Percentiles rank a stretch among this genome's conserved stretches.
These are phyloP conservation scores for Pachypanchax playfairii DNA, from an alignment of 2,113 vertebrate species.

Conservation along the genomic window DNA sequence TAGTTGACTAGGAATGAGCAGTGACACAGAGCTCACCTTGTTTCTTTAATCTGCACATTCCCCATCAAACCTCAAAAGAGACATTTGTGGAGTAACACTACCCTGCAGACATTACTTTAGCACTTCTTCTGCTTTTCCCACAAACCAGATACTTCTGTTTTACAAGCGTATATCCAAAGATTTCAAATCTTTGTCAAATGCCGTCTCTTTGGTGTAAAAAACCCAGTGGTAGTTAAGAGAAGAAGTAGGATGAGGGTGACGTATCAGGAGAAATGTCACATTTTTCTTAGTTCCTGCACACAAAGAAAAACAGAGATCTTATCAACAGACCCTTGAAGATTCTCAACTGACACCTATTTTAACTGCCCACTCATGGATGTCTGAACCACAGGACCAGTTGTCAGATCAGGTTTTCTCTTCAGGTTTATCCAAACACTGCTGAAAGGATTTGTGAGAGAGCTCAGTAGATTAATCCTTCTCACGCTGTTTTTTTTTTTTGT, in stretches of 20 bases:
- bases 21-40: neutral
- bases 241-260: neutral
- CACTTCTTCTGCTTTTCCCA: slow-evolving; percentile 1
- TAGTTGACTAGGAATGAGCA: neutral
- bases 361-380: slow-evolving; percentile 20
- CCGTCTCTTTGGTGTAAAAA: slow-evolving; percentile 8
- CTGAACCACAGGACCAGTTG: slow-evolving; percentile 27
- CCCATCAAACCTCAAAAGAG: slow-evolving; percentile 23
- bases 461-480: slow-evolving; percentile 59
- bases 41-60: slow-evolving; percentile 30
- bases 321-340: neutral
- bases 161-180: slow-evolving; percentile 16
- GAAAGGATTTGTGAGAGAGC: slow-evolving; percentile 51
- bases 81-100: slow-evolving; percentile 24
- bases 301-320: neutral
- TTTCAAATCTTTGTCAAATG: slow-evolving; percentile 28
- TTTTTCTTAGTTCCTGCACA: slow-evolving; percentile 6
- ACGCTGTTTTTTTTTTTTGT: slow-evolving; percentile 33
- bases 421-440: slow-evolving; percentile 53
- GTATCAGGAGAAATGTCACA: neutral
- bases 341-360: slow-evolving; percentile 20
- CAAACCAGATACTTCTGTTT: slow-evolving; percentile 16
- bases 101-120: slow-evolving; percentile 13
- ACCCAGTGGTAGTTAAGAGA: slow-evolving; percentile 14
- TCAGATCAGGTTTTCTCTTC: slow-evolving; percentile 45